These are phyloP conservation scores for Poeciliopsis prolifica DNA, from an alignment of 2,113 vertebrate species.

Conservation along the genomic window DNA sequence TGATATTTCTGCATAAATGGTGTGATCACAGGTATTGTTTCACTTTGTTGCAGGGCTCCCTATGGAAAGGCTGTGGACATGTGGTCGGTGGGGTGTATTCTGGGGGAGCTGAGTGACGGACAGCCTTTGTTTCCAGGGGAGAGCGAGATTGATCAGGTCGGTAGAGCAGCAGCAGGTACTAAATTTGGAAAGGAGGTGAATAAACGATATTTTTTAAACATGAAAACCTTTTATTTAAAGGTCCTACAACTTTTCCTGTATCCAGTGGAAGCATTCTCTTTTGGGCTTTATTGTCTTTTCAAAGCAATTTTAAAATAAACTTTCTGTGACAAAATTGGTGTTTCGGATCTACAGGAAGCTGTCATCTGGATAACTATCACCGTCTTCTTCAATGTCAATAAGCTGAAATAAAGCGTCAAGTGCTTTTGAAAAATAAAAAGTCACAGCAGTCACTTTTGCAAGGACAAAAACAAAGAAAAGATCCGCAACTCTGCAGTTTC, in stretches of 20 bases:
- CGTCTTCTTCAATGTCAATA: background rate
- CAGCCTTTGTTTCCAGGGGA: slow-evolving; percentile 98
- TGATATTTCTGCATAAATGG: background rate
- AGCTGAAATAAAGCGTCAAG: background rate
- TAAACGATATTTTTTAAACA: background rate
- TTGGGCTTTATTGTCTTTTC: no score
- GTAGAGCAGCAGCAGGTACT: slow-evolving; percentile 1
- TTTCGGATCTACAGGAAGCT: no score
- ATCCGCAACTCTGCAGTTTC: no score
- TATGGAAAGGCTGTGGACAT: slow-evolving; percentile 99
- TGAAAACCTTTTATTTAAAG: background rate
- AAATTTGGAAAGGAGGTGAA: slow-evolving; percentile 1
- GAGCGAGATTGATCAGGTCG: slow-evolving; percentile 94
- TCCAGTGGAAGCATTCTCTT: background rate
- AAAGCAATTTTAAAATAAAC: no score
- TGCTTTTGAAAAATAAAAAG: background rate
- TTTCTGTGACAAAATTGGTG: no score
- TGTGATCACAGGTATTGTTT: background rate
- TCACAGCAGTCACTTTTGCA: background rate
- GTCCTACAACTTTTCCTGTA: background rate
- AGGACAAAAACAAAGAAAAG: no score
- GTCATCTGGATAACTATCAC: no score
- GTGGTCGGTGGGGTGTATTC: slow-evolving; percentile 99
- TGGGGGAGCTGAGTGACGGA: slow-evolving; percentile 97
- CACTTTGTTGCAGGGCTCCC: slow-evolving; percentile 83